A percentile compares a stretch with the other conserved stretches of the same genome.
Conservation (phyloP, 2,113 vertebrate species). For the Dromiciops gliroides region DNA sequence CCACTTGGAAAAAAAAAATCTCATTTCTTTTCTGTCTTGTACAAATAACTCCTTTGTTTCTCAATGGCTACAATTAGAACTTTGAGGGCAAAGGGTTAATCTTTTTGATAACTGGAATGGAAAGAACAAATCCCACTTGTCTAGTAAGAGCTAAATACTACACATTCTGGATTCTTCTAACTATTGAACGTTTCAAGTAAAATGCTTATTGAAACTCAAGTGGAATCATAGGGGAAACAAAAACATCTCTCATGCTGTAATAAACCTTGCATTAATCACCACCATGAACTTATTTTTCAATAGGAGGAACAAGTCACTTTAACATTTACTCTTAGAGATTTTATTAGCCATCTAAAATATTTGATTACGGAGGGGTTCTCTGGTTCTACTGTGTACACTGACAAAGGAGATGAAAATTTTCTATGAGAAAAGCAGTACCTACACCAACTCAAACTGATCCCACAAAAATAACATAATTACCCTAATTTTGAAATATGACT, state of each 20-base stretch:
- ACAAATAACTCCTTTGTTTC: constrained; percentile 92
- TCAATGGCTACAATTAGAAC: constrained; percentile 88
- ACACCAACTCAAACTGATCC: constrained; percentile 40
- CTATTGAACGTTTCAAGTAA: constrained; percentile 86
- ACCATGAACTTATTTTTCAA: constrained; percentile 19
- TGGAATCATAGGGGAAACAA: constrained; percentile 68
- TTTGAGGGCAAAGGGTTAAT: constrained; percentile 93
- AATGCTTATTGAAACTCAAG: constrained; percentile 82
- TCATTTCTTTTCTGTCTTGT: constrained; percentile 77
- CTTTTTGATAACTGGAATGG: constrained; percentile 89
- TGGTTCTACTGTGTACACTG: not conserved
- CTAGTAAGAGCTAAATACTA: constrained; percentile 85
- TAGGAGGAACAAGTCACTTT: not conserved
- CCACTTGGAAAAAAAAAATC: constrained; percentile 69
- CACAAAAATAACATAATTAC: not conserved
- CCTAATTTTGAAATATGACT: not conserved
- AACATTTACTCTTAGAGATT: not conserved
- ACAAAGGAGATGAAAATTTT: constrained; percentile 5
- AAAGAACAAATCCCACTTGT: constrained; percentile 95
- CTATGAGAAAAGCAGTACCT: not conserved
- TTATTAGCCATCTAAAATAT: not conserved
- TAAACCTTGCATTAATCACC: constrained; percentile 66
- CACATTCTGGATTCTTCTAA: constrained; percentile 86
- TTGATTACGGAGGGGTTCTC: not conserved
- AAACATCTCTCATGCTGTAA: constrained; percentile 73